Conservation (phyloP, 2,888 invertebrate genomes). For the Barypeithes pellucidus region DNA sequence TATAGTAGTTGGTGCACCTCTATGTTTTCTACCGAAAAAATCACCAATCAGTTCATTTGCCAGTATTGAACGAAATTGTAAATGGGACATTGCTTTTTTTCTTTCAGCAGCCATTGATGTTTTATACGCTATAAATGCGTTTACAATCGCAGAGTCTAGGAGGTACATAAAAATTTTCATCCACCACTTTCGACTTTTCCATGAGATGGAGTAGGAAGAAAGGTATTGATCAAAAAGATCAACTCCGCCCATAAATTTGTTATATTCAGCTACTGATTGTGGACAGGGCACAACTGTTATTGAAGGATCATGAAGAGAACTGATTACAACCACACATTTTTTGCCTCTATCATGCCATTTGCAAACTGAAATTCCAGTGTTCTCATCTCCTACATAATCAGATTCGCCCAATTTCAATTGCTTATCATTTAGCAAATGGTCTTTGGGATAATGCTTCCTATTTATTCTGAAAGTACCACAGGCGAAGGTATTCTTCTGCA, state of each 20-base stretch:
- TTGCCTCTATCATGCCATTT: conserved; percentile 62
- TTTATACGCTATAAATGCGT: not conserved
- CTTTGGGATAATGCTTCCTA: conserved; percentile 59
- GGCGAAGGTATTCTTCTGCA: conserved; percentile 57
- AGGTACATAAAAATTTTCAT: conserved; percentile 9
- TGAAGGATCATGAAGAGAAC: conserved; percentile 55
- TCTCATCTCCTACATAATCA: conserved; percentile 55
- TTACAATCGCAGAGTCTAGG: not conserved
- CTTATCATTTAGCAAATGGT: conserved; percentile 57
- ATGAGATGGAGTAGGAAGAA: conserved; percentile 57
- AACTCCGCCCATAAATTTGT: conserved; percentile 61
- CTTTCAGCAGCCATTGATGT: not conserved
- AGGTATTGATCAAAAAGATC: conserved; percentile 61
- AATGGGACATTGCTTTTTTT: not conserved
- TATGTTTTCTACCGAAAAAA: not conserved
- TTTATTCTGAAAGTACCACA: conserved; percentile 61
- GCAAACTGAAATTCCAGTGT: conserved; percentile 56
- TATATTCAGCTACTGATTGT: conserved; percentile 58
- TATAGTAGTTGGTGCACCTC: not conserved
- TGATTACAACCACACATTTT: conserved; percentile 56
- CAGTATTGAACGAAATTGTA: not conserved
- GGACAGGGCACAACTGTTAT: conserved; percentile 57
- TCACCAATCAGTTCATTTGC: not conserved
- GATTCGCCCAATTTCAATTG: conserved; percentile 55
- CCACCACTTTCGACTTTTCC: conserved; percentile 54